These are phyloP conservation scores for Drosophila pallidifrons DNA, from an alignment of 1,140 invertebrate genomes.

Conservation along the genomic window DNA sequence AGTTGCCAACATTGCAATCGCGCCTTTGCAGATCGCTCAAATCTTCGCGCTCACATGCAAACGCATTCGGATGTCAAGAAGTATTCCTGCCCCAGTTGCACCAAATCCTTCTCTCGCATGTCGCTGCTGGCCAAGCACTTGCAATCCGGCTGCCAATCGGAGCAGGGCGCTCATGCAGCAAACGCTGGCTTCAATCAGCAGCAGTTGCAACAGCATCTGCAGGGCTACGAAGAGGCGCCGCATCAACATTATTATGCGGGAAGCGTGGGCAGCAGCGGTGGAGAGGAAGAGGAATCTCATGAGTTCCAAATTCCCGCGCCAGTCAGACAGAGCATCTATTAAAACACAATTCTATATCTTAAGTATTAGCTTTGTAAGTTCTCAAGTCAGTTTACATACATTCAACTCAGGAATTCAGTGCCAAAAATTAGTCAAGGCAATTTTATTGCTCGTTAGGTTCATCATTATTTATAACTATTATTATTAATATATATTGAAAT, in stretches of 20 bases:
- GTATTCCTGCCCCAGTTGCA: slow-evolving; percentile 96
- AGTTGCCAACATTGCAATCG: slow-evolving; percentile 97
- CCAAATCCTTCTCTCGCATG: slow-evolving; percentile 98
- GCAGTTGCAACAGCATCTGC: slow-evolving; percentile 71
- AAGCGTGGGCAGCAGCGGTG: slow-evolving; percentile 74
- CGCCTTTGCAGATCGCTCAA: slow-evolving; percentile 98
- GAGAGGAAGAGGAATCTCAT: slow-evolving; percentile 66
- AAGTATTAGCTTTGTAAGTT: slow-evolving; percentile 18
- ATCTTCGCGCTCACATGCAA: slow-evolving; percentile 97
- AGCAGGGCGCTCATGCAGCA: slow-evolving; percentile 15
- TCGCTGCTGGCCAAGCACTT: slow-evolving; percentile 96
- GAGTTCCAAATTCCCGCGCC: slow-evolving; percentile 46
- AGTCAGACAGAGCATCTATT: slow-evolving; percentile 49
- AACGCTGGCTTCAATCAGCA: slow-evolving; percentile 59
- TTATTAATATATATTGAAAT: slow-evolving; percentile 18
- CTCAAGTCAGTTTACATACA: slow-evolving; percentile 24
- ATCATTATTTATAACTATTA: slow-evolving; percentile 10
- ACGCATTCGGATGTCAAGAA: slow-evolving; percentile 99
- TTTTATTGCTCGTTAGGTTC: slow-evolving; percentile 74
- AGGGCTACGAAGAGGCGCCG: slow-evolving; percentile 60
- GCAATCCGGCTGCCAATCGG: slow-evolving; percentile 91
- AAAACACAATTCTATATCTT: neutral
- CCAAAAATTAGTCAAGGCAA: slow-evolving; percentile 82
- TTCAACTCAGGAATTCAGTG: slow-evolving; percentile 70
- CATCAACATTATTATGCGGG: slow-evolving; percentile 70